These are phyloP conservation scores for Erinaceus europaeus DNA, from an alignment of 2,113 vertebrate species.

Conservation along the genomic window DNA sequence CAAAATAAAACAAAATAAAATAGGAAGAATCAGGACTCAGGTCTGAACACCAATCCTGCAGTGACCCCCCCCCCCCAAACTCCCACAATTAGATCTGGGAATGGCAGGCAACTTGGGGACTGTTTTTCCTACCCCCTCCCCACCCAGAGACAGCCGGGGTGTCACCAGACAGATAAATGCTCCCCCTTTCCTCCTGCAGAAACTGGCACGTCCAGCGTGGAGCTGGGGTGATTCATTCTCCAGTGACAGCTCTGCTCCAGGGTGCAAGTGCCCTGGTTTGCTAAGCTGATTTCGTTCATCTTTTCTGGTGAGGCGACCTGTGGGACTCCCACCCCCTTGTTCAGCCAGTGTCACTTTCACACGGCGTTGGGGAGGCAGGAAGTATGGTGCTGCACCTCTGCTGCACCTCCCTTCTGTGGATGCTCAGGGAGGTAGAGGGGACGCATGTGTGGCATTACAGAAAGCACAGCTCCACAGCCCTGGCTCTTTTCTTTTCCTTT, in stretches of 20 bases:
- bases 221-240: slow-evolving; percentile 54
- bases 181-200: slow-evolving; percentile 19
- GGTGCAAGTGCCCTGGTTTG: slow-evolving; percentile 49
- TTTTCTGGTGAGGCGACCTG: not conserved
- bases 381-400: too few species aligned
- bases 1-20: too few species aligned
- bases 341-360: rapidly evolving
- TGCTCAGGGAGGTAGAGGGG: too few species aligned
- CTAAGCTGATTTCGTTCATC: slow-evolving; percentile 46
- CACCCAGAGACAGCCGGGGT: not conserved
- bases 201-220: not conserved
- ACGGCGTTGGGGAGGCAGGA: too few species aligned
- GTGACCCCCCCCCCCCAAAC: not conserved
- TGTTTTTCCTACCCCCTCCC: not conserved
- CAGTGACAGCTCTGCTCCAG: slow-evolving; percentile 49
- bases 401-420: too few species aligned
- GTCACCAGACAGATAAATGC: slow-evolving; percentile 49
- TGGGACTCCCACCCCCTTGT: not conserved
- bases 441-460: too few species aligned
- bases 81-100: not conserved
- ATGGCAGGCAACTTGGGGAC: not conserved
- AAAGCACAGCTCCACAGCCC: too few species aligned
- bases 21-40: too few species aligned
- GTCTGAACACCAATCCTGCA: too few species aligned
- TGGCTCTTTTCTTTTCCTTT: too few species aligned